Conservation (phyloP, 2,888 invertebrate genomes). For the Alentia gelatinosa region DNA sequence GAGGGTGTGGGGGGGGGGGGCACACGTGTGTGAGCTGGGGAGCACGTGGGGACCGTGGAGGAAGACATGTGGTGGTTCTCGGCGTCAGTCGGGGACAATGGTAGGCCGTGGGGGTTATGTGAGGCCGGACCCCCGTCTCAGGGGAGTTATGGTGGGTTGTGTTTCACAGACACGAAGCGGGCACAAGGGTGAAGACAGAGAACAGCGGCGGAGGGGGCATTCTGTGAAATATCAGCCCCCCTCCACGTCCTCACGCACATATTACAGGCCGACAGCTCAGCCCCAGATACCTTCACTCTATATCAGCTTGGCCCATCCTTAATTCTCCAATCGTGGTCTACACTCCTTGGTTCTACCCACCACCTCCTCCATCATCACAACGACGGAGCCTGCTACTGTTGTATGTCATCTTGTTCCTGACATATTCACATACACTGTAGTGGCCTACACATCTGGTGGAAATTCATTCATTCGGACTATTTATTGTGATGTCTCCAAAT, state of each 20-base stretch:
- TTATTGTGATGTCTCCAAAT: too few species aligned
- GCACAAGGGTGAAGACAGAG: background rate
- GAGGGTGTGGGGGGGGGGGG: background rate
- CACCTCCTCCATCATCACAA: too few species aligned
- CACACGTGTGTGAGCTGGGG: background rate
- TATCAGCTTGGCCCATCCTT: too few species aligned
- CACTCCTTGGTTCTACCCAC: too few species aligned
- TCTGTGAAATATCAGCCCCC: background rate
- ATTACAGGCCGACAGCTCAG: background rate
- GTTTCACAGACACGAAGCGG: background rate
- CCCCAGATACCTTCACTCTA: background rate
- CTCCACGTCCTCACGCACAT: background rate
- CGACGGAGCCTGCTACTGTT: background rate
- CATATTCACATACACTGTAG: too few species aligned
- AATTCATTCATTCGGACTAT: too few species aligned
- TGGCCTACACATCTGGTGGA: too few species aligned
- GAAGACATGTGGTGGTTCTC: background rate
- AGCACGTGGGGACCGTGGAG: too few species aligned
- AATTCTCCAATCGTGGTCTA: too few species aligned
- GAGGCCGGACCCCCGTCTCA: background rate
- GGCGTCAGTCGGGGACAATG: background rate
- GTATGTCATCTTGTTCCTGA: background rate
- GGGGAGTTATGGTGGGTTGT: background rate
- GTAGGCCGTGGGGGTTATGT: background rate
- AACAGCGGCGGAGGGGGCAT: background rate